Evolutionary conservation across 2,113 vertebrate genomes (phyloP), one percentile per base, ranked within the genome.

Genomic region (Mixornis gularis): DNA sequence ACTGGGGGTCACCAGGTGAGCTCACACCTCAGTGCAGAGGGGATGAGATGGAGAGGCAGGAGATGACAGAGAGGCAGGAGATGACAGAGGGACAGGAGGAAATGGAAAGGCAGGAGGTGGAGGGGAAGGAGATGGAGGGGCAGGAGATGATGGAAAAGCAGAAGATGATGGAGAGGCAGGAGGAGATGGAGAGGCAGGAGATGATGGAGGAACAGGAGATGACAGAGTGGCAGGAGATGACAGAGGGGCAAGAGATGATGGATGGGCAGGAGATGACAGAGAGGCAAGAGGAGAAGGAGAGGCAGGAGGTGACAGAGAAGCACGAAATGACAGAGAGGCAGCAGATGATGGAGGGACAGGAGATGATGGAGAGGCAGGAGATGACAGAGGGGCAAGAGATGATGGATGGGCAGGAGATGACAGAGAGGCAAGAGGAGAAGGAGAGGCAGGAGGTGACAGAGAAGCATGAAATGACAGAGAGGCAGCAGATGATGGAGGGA

Each of bases 1-100:
- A 30, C 12, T 0, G 0, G 9, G 13, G 25, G 25, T 38, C 64
- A 13, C 13, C 0, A 0, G 11, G 15, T 15, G 36, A 56, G 25
- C 46, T 69, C 18, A 17, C 12, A 34, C 5, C 52, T 69, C 46
- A 13, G n/a, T 2, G 32, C 32, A 60, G 79, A 40, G n/a, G 17
- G 8, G 38, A 20, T 16, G 36, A 59, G 63, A 18, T 13, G 40
- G 64, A 60, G 64, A 38, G 34, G 24, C 34, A 59, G 55, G 21
- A 56, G 32, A 8, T n/a, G 53, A 53, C 5, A 4, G 29, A 19
- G 52, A 5, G 29, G 11, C 29, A 30, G 52, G 52, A n/a, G 19
- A 8, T n/a, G 53, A 53, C 5, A 4, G 29, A 19, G 52, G 6
- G 29, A 7, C 29, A 30, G 52, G 36, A 36, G 36, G 36, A 36